Percentiles rank a stretch among this genome's conserved stretches.
Conservation (phyloP, 2,113 vertebrate genomes). For the Caranx ignobilis region DNA sequence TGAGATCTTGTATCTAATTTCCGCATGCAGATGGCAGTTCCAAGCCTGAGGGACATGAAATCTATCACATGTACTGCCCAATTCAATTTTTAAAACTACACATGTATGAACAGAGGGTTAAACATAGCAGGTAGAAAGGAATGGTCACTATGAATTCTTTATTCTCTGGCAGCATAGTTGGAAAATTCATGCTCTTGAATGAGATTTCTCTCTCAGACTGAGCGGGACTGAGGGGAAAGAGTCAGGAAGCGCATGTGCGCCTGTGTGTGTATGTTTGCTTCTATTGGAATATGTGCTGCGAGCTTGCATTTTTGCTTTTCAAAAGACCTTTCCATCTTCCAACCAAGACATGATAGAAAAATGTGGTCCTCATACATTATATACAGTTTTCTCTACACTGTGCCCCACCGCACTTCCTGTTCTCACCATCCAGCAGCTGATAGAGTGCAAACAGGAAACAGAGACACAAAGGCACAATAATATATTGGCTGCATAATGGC, state of each 20-base stretch:
- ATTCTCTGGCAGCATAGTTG: constrained; percentile 20
- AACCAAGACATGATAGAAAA: background rate
- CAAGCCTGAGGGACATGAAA: background rate
- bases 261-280: background rate
- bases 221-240: background rate
- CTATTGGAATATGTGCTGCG: background rate
- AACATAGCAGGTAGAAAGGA: constrained; percentile 1
- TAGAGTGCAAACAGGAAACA: background rate
- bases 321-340: constrained; percentile 6
- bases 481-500: constrained; percentile 16
- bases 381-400: background rate
- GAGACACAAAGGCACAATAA: background rate
- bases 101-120: background rate
- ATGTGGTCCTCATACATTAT: background rate
- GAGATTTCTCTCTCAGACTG: constrained; percentile 3
- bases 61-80: background rate
- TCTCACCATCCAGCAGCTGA: background rate
- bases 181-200: constrained; percentile 27
- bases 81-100: constrained; percentile 7
- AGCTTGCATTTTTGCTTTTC: background rate
- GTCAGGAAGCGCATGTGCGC: background rate
- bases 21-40: background rate
- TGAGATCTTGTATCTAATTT: background rate
- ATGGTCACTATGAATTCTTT: constrained; percentile 9
- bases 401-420: background rate